phyloP scores from a whole-genome alignment of 2,113 vertebrate genomes.

The Rattus rattus region DNA sequence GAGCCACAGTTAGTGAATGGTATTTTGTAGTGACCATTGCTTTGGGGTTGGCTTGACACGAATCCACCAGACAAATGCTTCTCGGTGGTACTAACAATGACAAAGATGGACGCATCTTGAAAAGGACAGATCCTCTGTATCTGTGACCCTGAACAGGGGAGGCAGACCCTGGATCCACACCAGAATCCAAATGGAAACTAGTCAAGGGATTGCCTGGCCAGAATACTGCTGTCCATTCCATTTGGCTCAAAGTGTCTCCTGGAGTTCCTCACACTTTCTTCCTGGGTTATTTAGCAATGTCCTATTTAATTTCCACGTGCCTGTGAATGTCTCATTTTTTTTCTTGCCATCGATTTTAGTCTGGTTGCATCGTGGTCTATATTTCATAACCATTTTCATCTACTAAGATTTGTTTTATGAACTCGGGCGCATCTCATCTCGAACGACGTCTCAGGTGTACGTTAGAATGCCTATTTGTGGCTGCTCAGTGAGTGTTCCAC shows the following conservation, averaged over 20 bases:
- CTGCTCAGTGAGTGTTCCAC: background rate
- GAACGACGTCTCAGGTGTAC: background rate
- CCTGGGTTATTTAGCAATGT: background rate
- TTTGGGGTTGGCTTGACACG: too few species aligned
- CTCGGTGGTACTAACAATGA: background rate
- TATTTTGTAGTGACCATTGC: background rate
- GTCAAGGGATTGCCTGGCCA: background rate
- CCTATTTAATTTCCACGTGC: background rate
- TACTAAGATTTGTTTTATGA: background rate
- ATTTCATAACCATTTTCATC: background rate
- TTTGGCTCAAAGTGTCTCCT: background rate
- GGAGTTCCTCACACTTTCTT: background rate
- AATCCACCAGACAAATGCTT: background rate
- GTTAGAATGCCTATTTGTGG: background rate
- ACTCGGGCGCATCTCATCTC: background rate
- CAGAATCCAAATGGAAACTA: background rate
- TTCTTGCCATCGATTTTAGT: conserved; percentile 5
- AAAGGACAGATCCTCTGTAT: too few species aligned
- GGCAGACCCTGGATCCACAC: background rate
- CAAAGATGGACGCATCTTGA: background rate
- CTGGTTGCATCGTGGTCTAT: background rate
- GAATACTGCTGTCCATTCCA: background rate
- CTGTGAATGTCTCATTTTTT: background rate
- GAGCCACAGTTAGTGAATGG: too few species aligned
- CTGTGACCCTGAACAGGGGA: background rate